Evolutionary conservation across 2,113 vertebrate species (phyloP).

Genomic region (Odontesthes bonariensis): DNA sequence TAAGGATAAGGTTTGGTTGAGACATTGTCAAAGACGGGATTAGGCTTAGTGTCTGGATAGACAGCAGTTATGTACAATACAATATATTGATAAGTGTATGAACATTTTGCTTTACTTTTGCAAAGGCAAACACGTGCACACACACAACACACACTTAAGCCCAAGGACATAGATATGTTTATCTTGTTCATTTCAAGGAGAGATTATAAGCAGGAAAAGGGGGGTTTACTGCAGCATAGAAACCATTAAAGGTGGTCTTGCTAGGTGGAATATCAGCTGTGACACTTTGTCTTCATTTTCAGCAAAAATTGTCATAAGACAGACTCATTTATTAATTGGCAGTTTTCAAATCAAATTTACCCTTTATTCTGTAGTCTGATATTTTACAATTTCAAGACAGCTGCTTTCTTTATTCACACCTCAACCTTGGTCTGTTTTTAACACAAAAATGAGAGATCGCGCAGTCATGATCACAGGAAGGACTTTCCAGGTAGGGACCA

Average conservation of each 20-base stretch:
- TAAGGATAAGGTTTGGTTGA: neutral
- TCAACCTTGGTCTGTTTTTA: constrained; percentile 31
- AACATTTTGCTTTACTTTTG: neutral
- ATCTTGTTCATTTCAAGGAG: neutral
- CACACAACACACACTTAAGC: neutral
- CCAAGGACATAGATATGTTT: neutral
- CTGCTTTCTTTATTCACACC: constrained; percentile 3
- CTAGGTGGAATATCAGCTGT: too few species aligned
- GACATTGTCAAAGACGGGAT: too few species aligned
- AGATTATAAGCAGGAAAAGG: too few species aligned
- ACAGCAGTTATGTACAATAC: neutral
- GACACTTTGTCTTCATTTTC: too few species aligned
- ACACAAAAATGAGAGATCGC: constrained; percentile 16
- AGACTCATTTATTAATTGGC: too few species aligned
- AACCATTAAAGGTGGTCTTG: too few species aligned
- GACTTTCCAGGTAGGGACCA: too few species aligned
- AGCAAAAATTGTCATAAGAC: too few species aligned
- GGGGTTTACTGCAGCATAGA: too few species aligned
- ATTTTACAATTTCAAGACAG: neutral
- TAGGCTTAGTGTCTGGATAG: neutral
- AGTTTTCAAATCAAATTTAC: too few species aligned
- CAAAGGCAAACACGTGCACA: neutral
- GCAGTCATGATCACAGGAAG: neutral
- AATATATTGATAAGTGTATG: neutral
- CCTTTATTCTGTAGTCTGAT: too few species aligned